phyloP scores from a whole-genome alignment of 1,140 invertebrate genomes.

The Drepana arcuata region DNA sequence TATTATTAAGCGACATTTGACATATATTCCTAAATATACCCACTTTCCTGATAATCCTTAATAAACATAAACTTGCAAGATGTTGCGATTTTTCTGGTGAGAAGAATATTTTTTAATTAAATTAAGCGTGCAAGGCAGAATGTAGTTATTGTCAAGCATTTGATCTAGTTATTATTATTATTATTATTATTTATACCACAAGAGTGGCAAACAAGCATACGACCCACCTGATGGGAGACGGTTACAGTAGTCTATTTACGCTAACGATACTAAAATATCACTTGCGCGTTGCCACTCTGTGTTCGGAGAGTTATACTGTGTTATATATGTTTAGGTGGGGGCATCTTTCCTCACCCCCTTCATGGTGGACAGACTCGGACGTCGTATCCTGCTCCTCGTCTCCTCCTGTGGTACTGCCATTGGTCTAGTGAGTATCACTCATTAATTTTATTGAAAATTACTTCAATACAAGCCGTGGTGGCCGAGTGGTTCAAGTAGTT shows the following conservation, averaged over 20 bases:
- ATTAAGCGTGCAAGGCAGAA: no score
- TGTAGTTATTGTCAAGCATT: not conserved
- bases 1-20: no score
- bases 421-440: constrained; percentile 54
- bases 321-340: constrained; percentile 42
- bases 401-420: constrained; percentile 76
- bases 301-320: not conserved
- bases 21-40: no score
- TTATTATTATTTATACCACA: not conserved
- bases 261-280: no score
- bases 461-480: no score
- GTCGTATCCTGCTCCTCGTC: constrained; percentile 77
- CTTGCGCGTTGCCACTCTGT: not conserved
- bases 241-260: not conserved
- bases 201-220: not conserved
- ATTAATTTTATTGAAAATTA: no score
- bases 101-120: no score
- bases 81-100: no score
- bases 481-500: no score
- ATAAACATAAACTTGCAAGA: no score
- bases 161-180: not conserved
- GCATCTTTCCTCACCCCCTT: constrained; percentile 77
- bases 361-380: constrained; percentile 80
- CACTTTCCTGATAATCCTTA: no score
- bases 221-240: not conserved